These are phyloP conservation scores for Nasonia giraulti DNA, from an alignment of 1,140 invertebrate species.

Conservation along the genomic window DNA sequence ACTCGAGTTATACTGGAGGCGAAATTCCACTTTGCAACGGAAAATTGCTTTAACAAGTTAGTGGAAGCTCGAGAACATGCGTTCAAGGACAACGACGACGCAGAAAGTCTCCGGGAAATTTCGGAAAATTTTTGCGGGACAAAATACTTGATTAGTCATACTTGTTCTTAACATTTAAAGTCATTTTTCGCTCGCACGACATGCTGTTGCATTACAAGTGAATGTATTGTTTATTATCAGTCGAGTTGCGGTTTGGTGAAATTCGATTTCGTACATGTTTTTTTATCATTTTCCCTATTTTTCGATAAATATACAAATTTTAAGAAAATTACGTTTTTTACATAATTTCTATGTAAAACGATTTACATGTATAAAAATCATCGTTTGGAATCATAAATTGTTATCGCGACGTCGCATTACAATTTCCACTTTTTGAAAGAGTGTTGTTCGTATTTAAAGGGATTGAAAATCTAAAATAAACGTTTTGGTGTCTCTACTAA, in stretches of 20 bases:
- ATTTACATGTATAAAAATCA: slow-evolving; percentile 30
- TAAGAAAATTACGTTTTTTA: slow-evolving; percentile 37
- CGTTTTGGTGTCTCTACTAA: slow-evolving; percentile 14
- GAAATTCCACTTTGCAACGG: slow-evolving; percentile 46
- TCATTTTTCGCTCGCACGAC: neutral
- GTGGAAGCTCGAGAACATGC: slow-evolving; percentile 49
- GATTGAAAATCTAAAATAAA: slow-evolving; percentile 12
- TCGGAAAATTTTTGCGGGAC: slow-evolving; percentile 38
- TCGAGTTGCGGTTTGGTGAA: slow-evolving; percentile 31
- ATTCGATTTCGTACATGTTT: slow-evolving; percentile 21
- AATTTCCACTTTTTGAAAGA: slow-evolving; percentile 20
- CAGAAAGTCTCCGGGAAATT: slow-evolving; percentile 30
- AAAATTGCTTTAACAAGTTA: slow-evolving; percentile 35
- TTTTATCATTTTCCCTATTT: slow-evolving; percentile 26
- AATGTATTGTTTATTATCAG: slow-evolving; percentile 37
- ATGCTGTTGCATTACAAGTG: slow-evolving; percentile 17
- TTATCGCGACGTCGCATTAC: slow-evolving; percentile 19
- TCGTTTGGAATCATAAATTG: neutral
- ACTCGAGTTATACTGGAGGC: neutral
- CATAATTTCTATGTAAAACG: slow-evolving; percentile 36
- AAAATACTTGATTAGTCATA: slow-evolving; percentile 42
- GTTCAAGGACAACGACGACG: slow-evolving; percentile 47
- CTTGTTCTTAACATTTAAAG: slow-evolving; percentile 47
- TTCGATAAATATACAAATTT: slow-evolving; percentile 42
- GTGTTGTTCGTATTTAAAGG: neutral